Conservation (phyloP, 92 coral and sea anemone genomes). For the Parazoanthus darwini region DNA sequence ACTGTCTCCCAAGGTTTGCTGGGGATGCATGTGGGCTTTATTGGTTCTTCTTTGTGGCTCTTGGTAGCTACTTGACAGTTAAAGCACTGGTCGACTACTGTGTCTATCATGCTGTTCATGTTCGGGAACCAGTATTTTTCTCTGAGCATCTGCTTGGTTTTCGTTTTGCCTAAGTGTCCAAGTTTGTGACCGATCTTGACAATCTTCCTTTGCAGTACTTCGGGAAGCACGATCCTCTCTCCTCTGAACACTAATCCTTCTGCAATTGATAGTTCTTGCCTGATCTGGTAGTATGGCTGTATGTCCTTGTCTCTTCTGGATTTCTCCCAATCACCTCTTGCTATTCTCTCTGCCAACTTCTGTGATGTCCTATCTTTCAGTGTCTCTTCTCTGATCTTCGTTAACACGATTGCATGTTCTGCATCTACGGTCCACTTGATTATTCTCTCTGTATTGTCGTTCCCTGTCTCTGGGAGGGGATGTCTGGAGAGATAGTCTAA, state of each 20-base stretch:
- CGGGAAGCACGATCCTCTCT: conserved; percentile 43
- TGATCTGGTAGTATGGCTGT: conserved; percentile 32
- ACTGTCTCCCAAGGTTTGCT: conserved; percentile 59
- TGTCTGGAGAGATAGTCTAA: conserved; percentile 51
- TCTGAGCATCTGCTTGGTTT: conserved; percentile 56
- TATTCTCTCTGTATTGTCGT: conserved; percentile 46
- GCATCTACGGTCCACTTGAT: conserved; percentile 42
- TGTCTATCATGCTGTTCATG: conserved; percentile 69
- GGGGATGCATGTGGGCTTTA: conserved; percentile 52
- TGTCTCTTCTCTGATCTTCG: conserved; percentile 49
- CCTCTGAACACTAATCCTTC: conserved; percentile 51
- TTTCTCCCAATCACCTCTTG: conserved; percentile 58
- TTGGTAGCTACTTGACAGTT: conserved; percentile 57
- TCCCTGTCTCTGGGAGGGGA: conserved; percentile 58
- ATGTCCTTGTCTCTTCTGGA: conserved; percentile 48
- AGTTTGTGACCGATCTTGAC: conserved; percentile 49
- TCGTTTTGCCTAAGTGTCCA: conserved; percentile 62
- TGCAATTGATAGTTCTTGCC: conserved; percentile 46
- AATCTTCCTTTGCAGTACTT: conserved; percentile 48
- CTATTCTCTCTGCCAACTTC: conserved; percentile 45
- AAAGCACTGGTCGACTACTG: conserved; percentile 42
- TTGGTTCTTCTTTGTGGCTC: conserved; percentile 48
- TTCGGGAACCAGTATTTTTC: conserved; percentile 63
- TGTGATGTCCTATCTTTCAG: conserved; percentile 45
- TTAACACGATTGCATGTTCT: conserved; percentile 44